Conservation (phyloP, 2,113 vertebrate genomes). For the Pantherophis guttatus region DNA sequence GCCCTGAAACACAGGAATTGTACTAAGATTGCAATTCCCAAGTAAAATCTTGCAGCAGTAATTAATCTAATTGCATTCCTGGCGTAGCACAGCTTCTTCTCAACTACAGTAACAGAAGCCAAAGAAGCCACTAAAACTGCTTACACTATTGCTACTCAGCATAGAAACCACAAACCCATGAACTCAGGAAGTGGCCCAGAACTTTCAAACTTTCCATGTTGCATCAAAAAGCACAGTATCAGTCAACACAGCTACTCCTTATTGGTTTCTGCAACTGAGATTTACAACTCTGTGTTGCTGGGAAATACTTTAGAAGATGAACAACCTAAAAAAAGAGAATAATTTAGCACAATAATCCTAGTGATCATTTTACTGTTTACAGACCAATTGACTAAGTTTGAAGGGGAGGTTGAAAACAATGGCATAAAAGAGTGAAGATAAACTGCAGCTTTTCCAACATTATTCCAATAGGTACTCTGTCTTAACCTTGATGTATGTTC, state of each 20-base stretch:
- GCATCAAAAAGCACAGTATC: background rate
- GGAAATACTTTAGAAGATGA: background rate
- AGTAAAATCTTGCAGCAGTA: slow-evolving; percentile 12
- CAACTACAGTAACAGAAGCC: background rate
- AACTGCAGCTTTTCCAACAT: no score
- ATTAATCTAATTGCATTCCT: background rate
- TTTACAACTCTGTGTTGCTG: background rate
- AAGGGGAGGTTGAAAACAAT: background rate
- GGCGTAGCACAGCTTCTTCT: background rate
- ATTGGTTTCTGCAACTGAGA: background rate
- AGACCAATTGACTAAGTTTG: background rate
- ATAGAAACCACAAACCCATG: background rate
- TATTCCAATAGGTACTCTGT: background rate
- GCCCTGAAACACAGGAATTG: background rate
- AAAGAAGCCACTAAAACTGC: background rate
- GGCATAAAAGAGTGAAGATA: background rate
- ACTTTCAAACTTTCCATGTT: slow-evolving; percentile 17
- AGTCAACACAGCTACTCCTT: background rate
- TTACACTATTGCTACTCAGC: background rate
- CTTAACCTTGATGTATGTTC: background rate
- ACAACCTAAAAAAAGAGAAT: background rate
- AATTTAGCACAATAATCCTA: background rate
- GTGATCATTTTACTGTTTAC: background rate
- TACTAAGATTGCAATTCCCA: background rate
- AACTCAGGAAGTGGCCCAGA: background rate